Conservation (phyloP, 2,113 vertebrate species). For the Pandion haliaetus region DNA sequence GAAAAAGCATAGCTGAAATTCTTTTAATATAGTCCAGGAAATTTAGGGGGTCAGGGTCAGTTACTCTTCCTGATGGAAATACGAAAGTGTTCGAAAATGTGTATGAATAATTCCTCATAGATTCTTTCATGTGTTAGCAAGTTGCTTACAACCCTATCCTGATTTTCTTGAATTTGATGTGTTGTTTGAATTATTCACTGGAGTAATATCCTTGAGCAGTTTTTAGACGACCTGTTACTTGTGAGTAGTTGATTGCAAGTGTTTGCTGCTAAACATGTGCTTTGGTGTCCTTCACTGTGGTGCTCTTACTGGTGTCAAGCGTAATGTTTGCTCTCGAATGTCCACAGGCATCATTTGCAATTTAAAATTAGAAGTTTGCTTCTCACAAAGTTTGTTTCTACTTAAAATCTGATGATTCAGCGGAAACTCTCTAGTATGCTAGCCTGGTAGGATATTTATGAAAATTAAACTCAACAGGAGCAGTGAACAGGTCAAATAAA, state of each 20-base stretch:
- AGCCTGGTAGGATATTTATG: background rate
- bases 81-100: fast-evolving
- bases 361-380: background rate
- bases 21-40: background rate
- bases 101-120: background rate
- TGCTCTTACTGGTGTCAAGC: background rate
- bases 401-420: background rate
- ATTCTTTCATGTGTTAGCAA: background rate
- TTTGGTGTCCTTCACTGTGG: background rate
- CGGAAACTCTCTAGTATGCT: background rate
- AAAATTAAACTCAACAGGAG: background rate
- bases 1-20: background rate
- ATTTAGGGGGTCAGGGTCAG: background rate
- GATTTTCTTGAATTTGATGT: background rate
- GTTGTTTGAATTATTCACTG: background rate
- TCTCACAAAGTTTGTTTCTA: background rate
- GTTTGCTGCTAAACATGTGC: background rate
- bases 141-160: background rate
- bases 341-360: background rate
- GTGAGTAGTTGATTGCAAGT: background rate
- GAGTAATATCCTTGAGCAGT: background rate
- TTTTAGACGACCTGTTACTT: background rate
- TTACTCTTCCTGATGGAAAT: background rate
- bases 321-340: fast-evolving
- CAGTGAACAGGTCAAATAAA: background rate